Conservation (phyloP, 2,113 vertebrate species). For the Ailurus styani region DNA sequence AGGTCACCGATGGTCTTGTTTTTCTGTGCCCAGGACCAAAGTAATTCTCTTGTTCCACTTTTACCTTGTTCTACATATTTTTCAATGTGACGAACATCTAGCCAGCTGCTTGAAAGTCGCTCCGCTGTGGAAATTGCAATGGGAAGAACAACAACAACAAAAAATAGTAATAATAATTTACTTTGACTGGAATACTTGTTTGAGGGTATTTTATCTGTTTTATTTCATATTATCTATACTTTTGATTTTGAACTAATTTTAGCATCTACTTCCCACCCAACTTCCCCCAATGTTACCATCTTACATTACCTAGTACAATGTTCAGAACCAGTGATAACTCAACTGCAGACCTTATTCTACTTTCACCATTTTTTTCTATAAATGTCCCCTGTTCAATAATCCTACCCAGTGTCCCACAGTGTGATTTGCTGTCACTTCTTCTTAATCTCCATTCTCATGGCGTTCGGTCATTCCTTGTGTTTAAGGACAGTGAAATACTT, state of each 20-base stretch:
- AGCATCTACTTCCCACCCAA: background rate
- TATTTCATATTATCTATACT: background rate
- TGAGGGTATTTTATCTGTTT: background rate
- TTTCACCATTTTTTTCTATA: background rate
- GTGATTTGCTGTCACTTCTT: background rate
- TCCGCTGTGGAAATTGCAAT: slow-evolving; percentile 71
- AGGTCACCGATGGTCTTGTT: slow-evolving; percentile 84
- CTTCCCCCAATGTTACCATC: background rate
- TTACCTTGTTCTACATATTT: slow-evolving; percentile 79
- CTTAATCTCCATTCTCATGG: background rate
- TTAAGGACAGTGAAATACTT: background rate
- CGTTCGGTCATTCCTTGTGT: background rate
- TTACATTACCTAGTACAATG: background rate
- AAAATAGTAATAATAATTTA: background rate
- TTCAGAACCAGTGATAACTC: background rate
- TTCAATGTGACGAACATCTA: slow-evolving; percentile 82
- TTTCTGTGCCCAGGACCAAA: slow-evolving; percentile 87
- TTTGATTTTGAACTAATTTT: slow-evolving; percentile 22
- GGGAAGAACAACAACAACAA: background rate
- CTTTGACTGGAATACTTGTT: background rate
- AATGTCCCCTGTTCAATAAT: background rate
- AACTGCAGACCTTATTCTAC: background rate
- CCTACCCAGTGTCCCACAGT: background rate
- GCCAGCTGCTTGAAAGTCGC: slow-evolving; percentile 77
- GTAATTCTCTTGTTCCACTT: slow-evolving; percentile 83